A percentile compares a stretch with the other conserved stretches of the same genome.
phyloP scores from a whole-genome alignment of 2,113 vertebrate genomes.

The Phyllostomus hastatus region DNA sequence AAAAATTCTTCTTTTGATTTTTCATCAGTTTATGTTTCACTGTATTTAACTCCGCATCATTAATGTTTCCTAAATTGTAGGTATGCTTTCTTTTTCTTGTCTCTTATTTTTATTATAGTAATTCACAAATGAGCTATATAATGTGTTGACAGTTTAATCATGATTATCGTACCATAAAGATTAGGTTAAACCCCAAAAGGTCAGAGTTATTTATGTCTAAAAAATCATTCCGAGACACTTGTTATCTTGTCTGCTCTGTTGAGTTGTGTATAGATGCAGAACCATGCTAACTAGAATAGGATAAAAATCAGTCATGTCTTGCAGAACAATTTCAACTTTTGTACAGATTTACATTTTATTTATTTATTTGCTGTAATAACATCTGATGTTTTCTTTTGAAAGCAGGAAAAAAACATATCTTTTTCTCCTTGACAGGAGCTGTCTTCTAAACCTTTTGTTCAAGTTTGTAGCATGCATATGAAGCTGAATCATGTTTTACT shows the following conservation, averaged over 20 bases:
- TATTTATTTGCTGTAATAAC: neutral
- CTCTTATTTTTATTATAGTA: conserved; percentile 4
- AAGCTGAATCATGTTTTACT: conserved; percentile 16
- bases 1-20: neutral
- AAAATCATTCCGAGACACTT: neutral
- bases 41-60: neutral
- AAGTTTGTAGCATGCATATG: neutral
- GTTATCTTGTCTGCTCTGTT: neutral
- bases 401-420: neutral
- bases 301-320: neutral
- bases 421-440: neutral
- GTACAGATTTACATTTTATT: neutral
- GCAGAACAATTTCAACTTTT: neutral
- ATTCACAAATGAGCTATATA: conserved; percentile 25
- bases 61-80: neutral
- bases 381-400: conserved; percentile 18
- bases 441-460: neutral
- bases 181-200: neutral
- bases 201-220: neutral
- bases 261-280: neutral
- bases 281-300: neutral
- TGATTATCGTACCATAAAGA: neutral
- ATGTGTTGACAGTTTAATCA: conserved; percentile 14
- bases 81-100: neutral
- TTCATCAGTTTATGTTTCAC: neutral